A percentile compares a stretch with the other conserved stretches of the same genome.
These are phyloP conservation scores for Meghimatium bilineatum DNA, from an alignment of 2,888 invertebrate species.

Conservation along the genomic window DNA sequence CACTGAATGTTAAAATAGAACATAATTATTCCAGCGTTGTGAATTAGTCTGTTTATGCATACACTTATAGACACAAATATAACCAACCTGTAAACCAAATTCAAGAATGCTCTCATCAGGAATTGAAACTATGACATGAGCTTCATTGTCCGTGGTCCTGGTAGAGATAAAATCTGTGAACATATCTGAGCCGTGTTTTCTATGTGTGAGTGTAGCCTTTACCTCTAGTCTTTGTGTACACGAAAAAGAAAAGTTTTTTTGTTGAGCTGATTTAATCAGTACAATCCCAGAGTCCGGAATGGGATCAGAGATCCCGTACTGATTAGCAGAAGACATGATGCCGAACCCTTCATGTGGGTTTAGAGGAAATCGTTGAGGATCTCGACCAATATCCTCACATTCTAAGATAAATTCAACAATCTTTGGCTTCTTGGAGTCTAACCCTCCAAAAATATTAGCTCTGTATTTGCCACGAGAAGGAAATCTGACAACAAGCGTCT, in stretches of 20 bases:
- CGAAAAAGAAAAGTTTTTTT: slow-evolving; percentile 54
- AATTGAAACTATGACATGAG: slow-evolving; percentile 46
- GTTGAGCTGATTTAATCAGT: slow-evolving; percentile 43
- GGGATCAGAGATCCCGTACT: slow-evolving; percentile 60
- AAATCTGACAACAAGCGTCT: slow-evolving; percentile 53
- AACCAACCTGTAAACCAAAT: slow-evolving; percentile 66
- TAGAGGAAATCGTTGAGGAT: slow-evolving; percentile 61
- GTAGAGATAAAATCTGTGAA: slow-evolving; percentile 41
- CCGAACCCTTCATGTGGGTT: slow-evolving; percentile 66
- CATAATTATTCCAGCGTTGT: too few relatives aligned
- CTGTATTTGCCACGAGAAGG: slow-evolving; percentile 64
- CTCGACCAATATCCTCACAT: slow-evolving; percentile 55
- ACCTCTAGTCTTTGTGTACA: slow-evolving; percentile 49
- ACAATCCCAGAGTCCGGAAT: slow-evolving; percentile 56
- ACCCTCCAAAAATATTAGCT: slow-evolving; percentile 62
- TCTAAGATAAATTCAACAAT: slow-evolving; percentile 66
- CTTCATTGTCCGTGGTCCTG: slow-evolving; percentile 29
- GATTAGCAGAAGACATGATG: slow-evolving; percentile 55
- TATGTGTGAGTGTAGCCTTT: slow-evolving; percentile 53
- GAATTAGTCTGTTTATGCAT: too few relatives aligned
- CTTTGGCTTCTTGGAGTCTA: slow-evolving; percentile 48
- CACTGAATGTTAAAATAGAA: too few relatives aligned
- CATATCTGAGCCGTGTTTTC: slow-evolving; percentile 23
- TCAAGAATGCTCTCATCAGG: slow-evolving; percentile 61
- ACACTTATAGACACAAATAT: neutral